Evolutionary conservation across 1,140 invertebrate species (phyloP).

Genomic region (Leptestheria dahalacensis): DNA sequence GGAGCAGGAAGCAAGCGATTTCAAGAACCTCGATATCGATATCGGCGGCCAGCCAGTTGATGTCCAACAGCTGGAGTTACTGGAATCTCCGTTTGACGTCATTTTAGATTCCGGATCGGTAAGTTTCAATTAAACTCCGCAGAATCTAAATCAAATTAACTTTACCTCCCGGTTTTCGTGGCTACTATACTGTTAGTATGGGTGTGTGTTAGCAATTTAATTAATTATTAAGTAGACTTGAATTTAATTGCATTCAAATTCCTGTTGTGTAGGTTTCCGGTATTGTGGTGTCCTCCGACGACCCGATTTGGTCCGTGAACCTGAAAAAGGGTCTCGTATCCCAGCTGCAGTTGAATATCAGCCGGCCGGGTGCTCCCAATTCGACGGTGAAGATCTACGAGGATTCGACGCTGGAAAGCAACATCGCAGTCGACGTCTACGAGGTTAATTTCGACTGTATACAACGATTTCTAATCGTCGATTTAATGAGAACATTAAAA

Average conservation of each 20-base stretch:
- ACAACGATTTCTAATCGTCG: too few relatives aligned
- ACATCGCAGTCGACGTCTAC: not conserved
- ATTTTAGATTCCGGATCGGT: conserved; percentile 2
- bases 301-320: conserved; percentile 6
- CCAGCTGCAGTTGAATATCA: not conserved
- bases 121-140: not conserved
- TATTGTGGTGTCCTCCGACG: not conserved
- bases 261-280: not conserved
- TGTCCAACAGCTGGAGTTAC: not conserved
- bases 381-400: not conserved
- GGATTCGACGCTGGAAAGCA: not conserved
- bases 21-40: not conserved
- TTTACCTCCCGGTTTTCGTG: not conserved
- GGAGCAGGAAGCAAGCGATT: not conserved
- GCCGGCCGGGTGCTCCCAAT: not conserved
- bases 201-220: not conserved
- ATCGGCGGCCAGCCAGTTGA: not conserved
- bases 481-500: not conserved
- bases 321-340: conserved; percentile 3
- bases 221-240: not conserved
- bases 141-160: not conserved
- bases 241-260: not conserved
- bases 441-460: conserved; percentile 1
- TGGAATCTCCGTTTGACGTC: not conserved
- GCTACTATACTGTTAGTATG: not conserved